These are phyloP conservation scores for Pseudorhombus dupliciocellatus DNA, from an alignment of 2,113 vertebrate species.

Conservation along the genomic window DNA sequence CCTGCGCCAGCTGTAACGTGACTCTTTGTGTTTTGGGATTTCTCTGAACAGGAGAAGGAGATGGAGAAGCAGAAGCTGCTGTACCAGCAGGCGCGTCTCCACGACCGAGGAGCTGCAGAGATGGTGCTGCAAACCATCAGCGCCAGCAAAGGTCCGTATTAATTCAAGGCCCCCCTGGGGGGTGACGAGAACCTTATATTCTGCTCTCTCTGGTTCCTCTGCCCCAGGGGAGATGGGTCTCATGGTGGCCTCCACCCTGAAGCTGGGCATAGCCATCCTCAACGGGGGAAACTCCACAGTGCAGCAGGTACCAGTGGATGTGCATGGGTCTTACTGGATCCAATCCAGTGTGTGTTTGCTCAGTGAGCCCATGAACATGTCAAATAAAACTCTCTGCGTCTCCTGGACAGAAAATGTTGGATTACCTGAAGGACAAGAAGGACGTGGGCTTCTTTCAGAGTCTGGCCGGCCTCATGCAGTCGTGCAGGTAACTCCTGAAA, in stretches of 20 bases:
- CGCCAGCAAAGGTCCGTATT: constrained; percentile 94
- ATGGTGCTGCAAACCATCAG: constrained; percentile 98
- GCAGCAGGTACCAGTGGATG: constrained; percentile 82
- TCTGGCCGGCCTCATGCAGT: constrained; percentile 96
- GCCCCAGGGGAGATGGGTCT: constrained; percentile 91
- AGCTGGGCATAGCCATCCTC: constrained; percentile 93
- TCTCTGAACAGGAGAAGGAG: constrained; percentile 89
- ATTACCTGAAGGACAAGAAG: constrained; percentile 97
- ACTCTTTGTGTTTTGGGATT: constrained; percentile 3
- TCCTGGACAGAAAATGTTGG: constrained; percentile 93
- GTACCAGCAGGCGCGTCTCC: constrained; percentile 95
- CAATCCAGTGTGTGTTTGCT: neutral
- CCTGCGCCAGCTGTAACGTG: neutral
- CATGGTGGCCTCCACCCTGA: constrained; percentile 96
- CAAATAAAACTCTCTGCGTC: constrained; percentile 23
- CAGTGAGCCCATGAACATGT: neutral
- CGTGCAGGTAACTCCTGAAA: constrained; percentile 86
- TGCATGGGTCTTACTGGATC: neutral
- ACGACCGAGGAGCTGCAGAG: constrained; percentile 93
- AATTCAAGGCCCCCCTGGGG: too few species aligned
- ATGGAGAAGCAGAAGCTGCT: constrained; percentile 98
- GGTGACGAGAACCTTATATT: too few species aligned
- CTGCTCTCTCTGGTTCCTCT: neutral
- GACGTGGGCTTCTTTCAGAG: constrained; percentile 98
- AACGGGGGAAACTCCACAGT: constrained; percentile 98